Evolutionary conservation across 1,140 invertebrate genomes (phyloP).

Genomic region (Arctopsyche grandis): DNA sequence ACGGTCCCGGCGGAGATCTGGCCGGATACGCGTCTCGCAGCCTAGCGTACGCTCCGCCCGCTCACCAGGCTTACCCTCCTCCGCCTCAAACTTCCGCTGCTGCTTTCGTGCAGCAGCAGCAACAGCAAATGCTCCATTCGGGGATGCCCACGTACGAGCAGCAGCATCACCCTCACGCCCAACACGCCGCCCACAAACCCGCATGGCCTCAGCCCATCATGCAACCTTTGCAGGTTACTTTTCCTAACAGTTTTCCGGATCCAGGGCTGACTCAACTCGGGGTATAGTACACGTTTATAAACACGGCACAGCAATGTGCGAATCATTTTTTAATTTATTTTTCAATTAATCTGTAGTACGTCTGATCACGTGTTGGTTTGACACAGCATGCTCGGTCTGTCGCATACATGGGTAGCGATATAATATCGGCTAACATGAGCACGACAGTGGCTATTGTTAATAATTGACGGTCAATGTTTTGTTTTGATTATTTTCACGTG

Average conservation of each 20-base stretch:
- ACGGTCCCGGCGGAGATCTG: conserved; percentile 61
- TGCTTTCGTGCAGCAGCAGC: conserved; percentile 59
- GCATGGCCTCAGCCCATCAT: conserved; percentile 43
- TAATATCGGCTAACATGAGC: too few relatives aligned
- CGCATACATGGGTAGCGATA: too few relatives aligned
- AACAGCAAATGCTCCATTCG: conserved; percentile 62
- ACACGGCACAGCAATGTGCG: conserved; percentile 8
- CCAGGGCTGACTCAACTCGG: conserved; percentile 17
- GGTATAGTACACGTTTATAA: conserved; percentile 22
- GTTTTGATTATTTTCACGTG: not conserved
- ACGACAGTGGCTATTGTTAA: too few relatives aligned
- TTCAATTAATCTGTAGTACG: not conserved
- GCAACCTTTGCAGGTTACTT: conserved; percentile 43
- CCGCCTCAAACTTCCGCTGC: conserved; percentile 54
- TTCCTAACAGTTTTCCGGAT: conserved; percentile 28
- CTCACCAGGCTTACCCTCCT: conserved; percentile 63
- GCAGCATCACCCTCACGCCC: conserved; percentile 38
- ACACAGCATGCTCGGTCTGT: not conserved
- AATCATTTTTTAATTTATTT: not conserved
- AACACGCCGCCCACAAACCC: conserved; percentile 33
- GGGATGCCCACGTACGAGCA: conserved; percentile 57
- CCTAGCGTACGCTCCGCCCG: conserved; percentile 64
- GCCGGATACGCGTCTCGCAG: conserved; percentile 64
- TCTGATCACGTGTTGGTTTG: not conserved
- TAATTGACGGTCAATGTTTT: too few relatives aligned